Conservation (phyloP, 2,888 invertebrate genomes). For the Cerastis rubricosa region DNA sequence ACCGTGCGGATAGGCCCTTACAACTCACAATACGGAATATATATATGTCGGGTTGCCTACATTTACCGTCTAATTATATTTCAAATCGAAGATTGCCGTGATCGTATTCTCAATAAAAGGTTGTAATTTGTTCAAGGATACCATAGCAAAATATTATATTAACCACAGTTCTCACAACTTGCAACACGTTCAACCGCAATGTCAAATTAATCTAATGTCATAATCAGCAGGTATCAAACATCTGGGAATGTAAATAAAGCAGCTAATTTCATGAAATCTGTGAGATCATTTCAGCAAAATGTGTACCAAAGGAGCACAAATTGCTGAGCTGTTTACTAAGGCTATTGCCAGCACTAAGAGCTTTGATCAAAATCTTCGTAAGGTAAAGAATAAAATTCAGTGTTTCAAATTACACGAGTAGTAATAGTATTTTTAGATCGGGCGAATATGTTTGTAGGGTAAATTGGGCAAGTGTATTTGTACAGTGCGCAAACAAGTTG, state of each 20-base stretch:
- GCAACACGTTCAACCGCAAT: conserved; percentile 14
- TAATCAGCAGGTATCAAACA: conserved; percentile 26
- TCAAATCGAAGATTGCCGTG: too few relatives aligned
- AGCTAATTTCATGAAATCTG: conserved; percentile 1
- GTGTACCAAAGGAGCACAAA: conserved; percentile 80
- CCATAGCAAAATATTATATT: background rate
- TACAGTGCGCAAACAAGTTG: background rate
- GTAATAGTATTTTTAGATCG: conserved; percentile 31
- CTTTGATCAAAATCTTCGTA: conserved; percentile 85
- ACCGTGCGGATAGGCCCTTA: too few relatives aligned
- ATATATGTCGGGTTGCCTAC: too few relatives aligned
- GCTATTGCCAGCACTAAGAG: conserved; percentile 83
- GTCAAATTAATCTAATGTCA: conserved; percentile 12
- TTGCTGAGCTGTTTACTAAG: conserved; percentile 85
- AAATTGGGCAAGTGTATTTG: conserved; percentile 14
- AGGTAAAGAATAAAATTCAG: conserved; percentile 77
- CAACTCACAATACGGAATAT: too few relatives aligned
- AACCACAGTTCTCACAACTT: background rate
- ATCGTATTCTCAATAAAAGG: too few relatives aligned
- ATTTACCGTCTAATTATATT: too few relatives aligned
- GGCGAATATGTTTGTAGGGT: background rate
- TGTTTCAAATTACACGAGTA: conserved; percentile 3
- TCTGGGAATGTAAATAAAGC: conserved; percentile 47
- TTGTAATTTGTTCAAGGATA: too few relatives aligned
- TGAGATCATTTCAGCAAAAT: conserved; percentile 64